Evolutionary conservation across 1,140 invertebrate genomes (phyloP), one percentile per base, ranked within the genome.

Genomic region (Whitmania pigra): DNA sequence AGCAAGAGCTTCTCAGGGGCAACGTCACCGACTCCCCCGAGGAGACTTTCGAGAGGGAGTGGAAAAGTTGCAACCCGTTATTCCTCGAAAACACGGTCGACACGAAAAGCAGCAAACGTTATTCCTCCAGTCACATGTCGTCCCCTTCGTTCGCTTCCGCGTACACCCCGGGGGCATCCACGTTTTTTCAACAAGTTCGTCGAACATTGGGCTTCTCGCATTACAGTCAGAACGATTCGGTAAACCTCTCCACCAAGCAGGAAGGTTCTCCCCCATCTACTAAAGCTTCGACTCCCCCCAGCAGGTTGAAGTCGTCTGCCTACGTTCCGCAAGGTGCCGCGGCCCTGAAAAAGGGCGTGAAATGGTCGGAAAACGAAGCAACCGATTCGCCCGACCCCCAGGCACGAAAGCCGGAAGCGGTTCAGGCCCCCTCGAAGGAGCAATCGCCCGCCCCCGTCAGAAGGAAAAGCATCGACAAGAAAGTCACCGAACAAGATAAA

Each of bases 21-120:
- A 69, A 74, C 36, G 72, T 55, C 7, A 74, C 72, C 67, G 49
- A 71, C 9, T 63, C 72, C 40, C 75, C 76, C 18, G 77, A 80
- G 27, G 78, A 80, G 31, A 71, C 76, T 0, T 80, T 80, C 67
- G 72, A 72, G 2, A 75, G 75, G 55, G 78, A 80, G 68, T 79
- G 78, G 79, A 74, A 75, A 49, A 73, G 74, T 17, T 75, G 72
- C 57, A 63, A 31, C 15, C 57, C 15, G 13, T 18, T 63, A 1
- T 31, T 63, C 11, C 57, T 63, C 9, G 57, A 22, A 0, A 31
- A 63, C 22, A 13, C 20, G 6, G 11, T 63, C 57, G 57, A 63
- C 57, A 63, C 11, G 4, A 22, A 31, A 15, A 63, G 57, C 22
- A 13, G 29, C 57, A 63, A 63, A 20, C 57, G 15, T 20, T 5